Conservation (phyloP, 37 sponge, comb jelly and placozoan genomes). For the Mnemiopsis leidyi region DNA sequence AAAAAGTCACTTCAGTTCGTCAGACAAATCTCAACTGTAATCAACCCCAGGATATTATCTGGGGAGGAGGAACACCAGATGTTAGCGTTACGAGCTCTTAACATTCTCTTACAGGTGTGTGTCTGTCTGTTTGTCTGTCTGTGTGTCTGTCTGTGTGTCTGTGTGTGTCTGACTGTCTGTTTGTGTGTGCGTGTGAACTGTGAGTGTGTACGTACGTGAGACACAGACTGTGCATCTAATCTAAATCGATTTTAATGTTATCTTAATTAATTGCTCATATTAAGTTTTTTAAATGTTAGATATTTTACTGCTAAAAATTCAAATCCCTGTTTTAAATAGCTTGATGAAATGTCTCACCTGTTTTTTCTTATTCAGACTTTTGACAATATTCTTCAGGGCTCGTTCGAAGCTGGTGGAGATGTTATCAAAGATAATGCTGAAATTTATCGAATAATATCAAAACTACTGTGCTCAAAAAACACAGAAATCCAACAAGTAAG, state of each 20-base stretch:
- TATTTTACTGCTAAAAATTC: no score
- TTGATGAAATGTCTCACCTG: no score
- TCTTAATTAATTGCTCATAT: no score
- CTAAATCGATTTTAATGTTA: no score
- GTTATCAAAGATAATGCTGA: conserved; percentile 48
- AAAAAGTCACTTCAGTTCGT: conserved; percentile 20
- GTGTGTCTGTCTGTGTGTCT: neutral
- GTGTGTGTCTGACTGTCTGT: no score
- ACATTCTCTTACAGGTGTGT: conserved; percentile 39
- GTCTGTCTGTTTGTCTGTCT: neutral
- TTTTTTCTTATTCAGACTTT: no score
- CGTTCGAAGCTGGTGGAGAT: conserved; percentile 59
- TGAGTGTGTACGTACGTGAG: no score
- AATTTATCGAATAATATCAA: conserved; percentile 27
- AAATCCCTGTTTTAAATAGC: no score
- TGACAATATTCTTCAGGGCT: no score
- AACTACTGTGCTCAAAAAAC: conserved; percentile 21
- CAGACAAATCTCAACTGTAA: neutral
- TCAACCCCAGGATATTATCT: neutral
- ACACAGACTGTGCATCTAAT: no score
- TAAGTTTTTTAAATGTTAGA: no score
- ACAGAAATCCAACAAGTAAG: neutral
- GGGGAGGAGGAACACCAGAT: conserved; percentile 62
- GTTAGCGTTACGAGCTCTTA: conserved; percentile 35
- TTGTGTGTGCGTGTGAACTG: no score